These are phyloP conservation scores for Euura lappo DNA, from an alignment of 1,140 invertebrate species.

Conservation along the genomic window DNA sequence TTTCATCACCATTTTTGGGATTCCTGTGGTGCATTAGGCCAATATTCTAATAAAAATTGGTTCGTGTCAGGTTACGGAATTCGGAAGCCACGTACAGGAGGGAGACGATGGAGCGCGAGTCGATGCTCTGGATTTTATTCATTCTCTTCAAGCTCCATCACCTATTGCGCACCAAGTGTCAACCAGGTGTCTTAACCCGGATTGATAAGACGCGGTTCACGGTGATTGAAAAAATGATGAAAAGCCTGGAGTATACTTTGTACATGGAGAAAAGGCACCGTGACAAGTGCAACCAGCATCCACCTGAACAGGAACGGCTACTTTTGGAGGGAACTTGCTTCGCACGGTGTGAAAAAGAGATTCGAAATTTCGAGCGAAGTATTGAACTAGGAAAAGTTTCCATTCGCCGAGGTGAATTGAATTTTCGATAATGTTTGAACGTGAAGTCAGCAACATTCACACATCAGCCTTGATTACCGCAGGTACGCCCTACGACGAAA, in stretches of 20 bases:
- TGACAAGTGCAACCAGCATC: conserved; percentile 13
- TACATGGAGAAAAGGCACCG: conserved; percentile 14
- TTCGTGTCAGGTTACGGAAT: conserved; percentile 28
- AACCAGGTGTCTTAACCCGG: conserved; percentile 39
- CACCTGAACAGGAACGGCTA: conserved; percentile 13
- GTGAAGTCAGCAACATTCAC: too few species aligned
- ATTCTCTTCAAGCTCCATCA: conserved; percentile 47
- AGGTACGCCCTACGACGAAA: background rate
- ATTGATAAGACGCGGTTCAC: conserved; percentile 36
- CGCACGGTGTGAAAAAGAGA: conserved; percentile 30
- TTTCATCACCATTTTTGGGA: background rate
- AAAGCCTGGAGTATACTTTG: conserved; percentile 34
- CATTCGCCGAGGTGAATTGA: conserved; percentile 1
- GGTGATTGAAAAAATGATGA: conserved; percentile 41
- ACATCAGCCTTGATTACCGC: background rate
- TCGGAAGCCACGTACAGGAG: conserved; percentile 20
- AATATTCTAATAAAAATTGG: background rate
- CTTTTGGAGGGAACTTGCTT: conserved; percentile 28
- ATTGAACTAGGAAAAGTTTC: background rate
- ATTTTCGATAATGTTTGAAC: background rate
- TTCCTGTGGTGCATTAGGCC: too few species aligned
- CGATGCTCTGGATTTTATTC: conserved; percentile 37
- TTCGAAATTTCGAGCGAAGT: conserved; percentile 23
- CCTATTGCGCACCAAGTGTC: conserved; percentile 33
- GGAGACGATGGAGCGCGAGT: conserved; percentile 28